A percentile compares a stretch with the other conserved stretches of the same genome.
These are phyloP conservation scores for Chelonus formosanus DNA, from an alignment of 2,888 invertebrate species.

Conservation along the genomic window DNA sequence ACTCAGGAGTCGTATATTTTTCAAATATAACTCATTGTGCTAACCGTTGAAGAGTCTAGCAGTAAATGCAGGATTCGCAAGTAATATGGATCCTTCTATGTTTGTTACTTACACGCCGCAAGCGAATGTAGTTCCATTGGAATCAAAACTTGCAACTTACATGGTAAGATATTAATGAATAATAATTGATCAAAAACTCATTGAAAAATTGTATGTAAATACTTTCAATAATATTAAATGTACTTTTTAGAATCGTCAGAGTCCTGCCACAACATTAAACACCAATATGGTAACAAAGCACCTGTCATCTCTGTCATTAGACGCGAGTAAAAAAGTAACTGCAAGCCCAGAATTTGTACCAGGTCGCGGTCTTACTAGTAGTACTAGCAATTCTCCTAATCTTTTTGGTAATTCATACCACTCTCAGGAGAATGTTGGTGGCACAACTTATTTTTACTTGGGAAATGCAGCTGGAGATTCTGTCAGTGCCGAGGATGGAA, in stretches of 20 bases:
- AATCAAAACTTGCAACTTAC: conserved; percentile 85
- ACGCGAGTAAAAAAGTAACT: conserved; percentile 58
- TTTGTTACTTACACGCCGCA: conserved; percentile 74
- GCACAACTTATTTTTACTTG: conserved; percentile 93
- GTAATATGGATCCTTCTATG: conserved; percentile 77
- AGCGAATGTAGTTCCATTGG: conserved; percentile 80
- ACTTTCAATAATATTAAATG: conserved; percentile 32
- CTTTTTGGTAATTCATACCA: conserved; percentile 62
- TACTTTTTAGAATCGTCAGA: conserved; percentile 59
- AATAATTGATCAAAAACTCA: neutral
- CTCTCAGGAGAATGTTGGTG: conserved; percentile 87
- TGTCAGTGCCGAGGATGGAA: conserved; percentile 53
- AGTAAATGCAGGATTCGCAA: conserved; percentile 61
- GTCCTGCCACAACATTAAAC: conserved; percentile 52
- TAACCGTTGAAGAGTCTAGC: conserved; percentile 29
- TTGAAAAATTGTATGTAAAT: neutral
- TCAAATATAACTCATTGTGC: neutral
- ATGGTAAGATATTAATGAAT: conserved; percentile 69
- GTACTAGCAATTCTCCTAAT: conserved; percentile 62
- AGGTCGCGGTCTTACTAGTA: conserved; percentile 56
- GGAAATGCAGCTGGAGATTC: conserved; percentile 64
- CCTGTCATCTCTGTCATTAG: conserved; percentile 60
- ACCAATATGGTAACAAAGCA: conserved; percentile 60
- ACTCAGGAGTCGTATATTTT: too few relatives aligned
- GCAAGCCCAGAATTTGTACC: conserved; percentile 60